Percentiles rank a stretch among this genome's conserved stretches.
Evolutionary conservation across 1,140 invertebrate genomes (phyloP).

Genomic region (Cherax quadricarinatus): DNA sequence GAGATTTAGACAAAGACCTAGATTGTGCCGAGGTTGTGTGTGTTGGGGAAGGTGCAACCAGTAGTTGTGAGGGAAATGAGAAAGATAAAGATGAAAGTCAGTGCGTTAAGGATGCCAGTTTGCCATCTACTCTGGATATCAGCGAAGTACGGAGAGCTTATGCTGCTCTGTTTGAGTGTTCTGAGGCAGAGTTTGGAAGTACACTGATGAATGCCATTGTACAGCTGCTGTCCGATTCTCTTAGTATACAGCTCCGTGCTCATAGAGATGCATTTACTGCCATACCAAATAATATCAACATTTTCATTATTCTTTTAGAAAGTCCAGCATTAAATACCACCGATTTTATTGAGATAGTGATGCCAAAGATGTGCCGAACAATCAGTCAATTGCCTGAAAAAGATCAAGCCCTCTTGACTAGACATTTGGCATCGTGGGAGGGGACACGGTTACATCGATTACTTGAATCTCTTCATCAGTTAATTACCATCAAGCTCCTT

Average conservation of each 20-base stretch:
- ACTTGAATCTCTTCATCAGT: constrained; percentile 89
- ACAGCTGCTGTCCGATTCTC: constrained; percentile 85
- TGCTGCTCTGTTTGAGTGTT: constrained; percentile 79
- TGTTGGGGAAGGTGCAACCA: constrained; percentile 47
- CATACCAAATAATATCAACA: constrained; percentile 81
- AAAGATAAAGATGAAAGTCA: constrained; percentile 34
- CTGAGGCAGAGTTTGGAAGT: constrained; percentile 81
- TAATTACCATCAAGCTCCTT: constrained; percentile 88
- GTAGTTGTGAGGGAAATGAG: constrained; percentile 34
- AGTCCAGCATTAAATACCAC: constrained; percentile 87
- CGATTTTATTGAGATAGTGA: constrained; percentile 89
- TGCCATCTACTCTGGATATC: constrained; percentile 76
- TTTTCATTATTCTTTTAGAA: constrained; percentile 92
- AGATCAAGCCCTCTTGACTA: constrained; percentile 88
- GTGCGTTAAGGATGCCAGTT: constrained; percentile 49
- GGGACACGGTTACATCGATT: constrained; percentile 84
- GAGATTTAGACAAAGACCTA: constrained; percentile 90
- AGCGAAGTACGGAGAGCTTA: constrained; percentile 82
- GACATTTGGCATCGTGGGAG: constrained; percentile 86
- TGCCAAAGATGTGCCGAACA: constrained; percentile 89
- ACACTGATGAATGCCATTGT: constrained; percentile 89
- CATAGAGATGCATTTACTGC: constrained; percentile 76
- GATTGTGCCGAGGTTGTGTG: constrained; percentile 80
- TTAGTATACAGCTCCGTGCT: constrained; percentile 83
- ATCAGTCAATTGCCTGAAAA: constrained; percentile 84